phyloP scores from a whole-genome alignment of 2,113 vertebrate species.

The Solenodon paradoxus region DNA sequence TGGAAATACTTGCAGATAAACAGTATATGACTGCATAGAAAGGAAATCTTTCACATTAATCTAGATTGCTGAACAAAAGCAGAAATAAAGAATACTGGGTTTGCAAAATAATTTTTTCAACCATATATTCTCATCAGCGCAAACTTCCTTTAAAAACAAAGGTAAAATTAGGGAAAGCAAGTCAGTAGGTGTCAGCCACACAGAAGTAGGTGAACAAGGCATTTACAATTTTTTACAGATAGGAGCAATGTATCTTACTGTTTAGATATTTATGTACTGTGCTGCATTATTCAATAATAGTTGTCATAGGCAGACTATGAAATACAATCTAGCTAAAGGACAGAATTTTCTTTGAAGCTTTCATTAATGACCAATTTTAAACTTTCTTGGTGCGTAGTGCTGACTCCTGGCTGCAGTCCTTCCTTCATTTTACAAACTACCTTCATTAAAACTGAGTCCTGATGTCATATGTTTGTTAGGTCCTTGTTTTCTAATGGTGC shows the following conservation, averaged over 20 bases:
- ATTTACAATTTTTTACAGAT: not conserved
- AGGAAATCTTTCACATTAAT: not conserved
- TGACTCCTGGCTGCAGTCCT: not conserved
- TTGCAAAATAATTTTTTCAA: not conserved
- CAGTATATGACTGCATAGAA: conserved; percentile 1
- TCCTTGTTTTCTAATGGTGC: not conserved
- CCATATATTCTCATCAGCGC: not conserved
- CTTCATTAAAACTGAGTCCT: not conserved
- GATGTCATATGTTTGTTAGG: not conserved
- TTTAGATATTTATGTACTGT: not conserved
- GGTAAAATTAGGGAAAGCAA: not conserved
- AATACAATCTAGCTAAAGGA: too few species aligned
- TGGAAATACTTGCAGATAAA: conserved; percentile 30
- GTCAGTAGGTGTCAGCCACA: not conserved
- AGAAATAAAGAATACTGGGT: not conserved
- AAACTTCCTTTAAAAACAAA: not conserved
- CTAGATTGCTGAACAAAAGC: not conserved
- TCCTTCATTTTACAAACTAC: not conserved
- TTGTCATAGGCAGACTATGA: not conserved
- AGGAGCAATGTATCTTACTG: not conserved
- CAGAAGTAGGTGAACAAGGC: not conserved
- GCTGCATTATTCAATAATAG: not conserved
- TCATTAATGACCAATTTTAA: not conserved
- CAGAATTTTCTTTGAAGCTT: not conserved
- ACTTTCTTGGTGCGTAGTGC: fast-evolving